Conservation (phyloP, 2,888 invertebrate genomes). For the Cabera pusaria region DNA sequence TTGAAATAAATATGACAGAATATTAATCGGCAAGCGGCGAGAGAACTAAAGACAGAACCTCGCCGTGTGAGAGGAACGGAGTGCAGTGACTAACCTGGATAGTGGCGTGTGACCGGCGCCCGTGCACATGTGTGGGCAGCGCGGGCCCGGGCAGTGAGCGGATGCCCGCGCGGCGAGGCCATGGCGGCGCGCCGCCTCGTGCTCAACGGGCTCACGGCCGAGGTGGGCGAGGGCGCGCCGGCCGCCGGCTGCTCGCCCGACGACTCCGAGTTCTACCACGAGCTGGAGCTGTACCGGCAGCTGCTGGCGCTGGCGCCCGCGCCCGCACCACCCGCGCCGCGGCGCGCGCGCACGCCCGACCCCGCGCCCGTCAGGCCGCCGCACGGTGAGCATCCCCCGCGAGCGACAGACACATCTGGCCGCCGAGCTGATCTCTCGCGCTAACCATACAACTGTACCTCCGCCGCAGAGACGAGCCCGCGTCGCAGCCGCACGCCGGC, state of each 20-base stretch:
- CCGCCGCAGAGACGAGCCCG: conserved; percentile 12
- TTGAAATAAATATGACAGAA: too few species aligned
- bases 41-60: too few species aligned
- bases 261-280: conserved; percentile 64
- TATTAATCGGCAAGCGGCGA: too few species aligned
- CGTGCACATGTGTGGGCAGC: conserved; percentile 28
- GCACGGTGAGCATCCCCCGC: conserved; percentile 17
- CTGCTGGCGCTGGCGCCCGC: conserved; percentile 51
- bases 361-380: conserved; percentile 27
- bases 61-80: too few species aligned
- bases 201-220: conserved; percentile 73
- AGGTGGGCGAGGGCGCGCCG: conserved; percentile 48
- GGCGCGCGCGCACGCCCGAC: conserved; percentile 39
- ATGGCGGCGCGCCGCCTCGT: conserved; percentile 58
- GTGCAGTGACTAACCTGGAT: too few species aligned
- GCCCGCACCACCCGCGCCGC: background rate
- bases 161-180: conserved; percentile 52
- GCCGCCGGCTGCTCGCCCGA: conserved; percentile 29
- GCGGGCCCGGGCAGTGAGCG: conserved; percentile 31
- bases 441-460: too few species aligned
- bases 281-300: conserved; percentile 68
- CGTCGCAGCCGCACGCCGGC: conserved; percentile 33
- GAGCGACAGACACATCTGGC: too few species aligned
- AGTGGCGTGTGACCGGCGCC: background rate
- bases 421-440: too few species aligned